Evolutionary conservation across 2,797 vertebrate genomes (phyloP), one percentile per base, ranked within the genome.

Genomic region (Tragopan temminckii): DNA sequence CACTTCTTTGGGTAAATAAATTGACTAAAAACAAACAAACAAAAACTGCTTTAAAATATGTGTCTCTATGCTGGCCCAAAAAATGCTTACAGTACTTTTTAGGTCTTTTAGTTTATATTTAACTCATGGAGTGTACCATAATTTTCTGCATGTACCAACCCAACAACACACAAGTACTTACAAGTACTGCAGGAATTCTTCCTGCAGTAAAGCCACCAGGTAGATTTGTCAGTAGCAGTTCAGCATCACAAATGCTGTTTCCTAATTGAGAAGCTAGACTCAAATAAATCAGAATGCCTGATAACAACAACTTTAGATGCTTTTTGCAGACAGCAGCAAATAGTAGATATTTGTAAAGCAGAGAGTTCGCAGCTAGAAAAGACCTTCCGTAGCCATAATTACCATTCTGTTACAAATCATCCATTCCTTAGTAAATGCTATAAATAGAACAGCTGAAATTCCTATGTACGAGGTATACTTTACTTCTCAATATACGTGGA

Each of bases 381-480:
- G 38, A 61, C 66, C 59, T 19, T 74, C 11, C 38, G 5, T 14
- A 88, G 64, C 58, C 48, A 80, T 86, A 97, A 96, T 78, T 87
- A 25, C 13, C 72, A 93, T 85, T 53, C 31, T 57, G 24, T 90
- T 81, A 46, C 36, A 88, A 93, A 36, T 55, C 55, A 69, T 16
- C 7, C 4, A 11, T 78, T 96, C 95, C 75, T 91, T 29, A 17
- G 27, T 24, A 83, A 94, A 70, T 7, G 43, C 59, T 80, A n/a
- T 94, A 80, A 95, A 78, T 66, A 86, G 78, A 91, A 74, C 75
- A 93, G 50, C 35, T 93, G 95, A 63, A 90, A 93, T 96, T 96
- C 50, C 25, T 67, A 31, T 35, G 55, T 91, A 82, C 38, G 59
- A 89, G 35, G n/a, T 84, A 31, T 66, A 67, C 78, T 94, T 96